Conservation (phyloP, 1,140 invertebrate genomes). For the Tetramorium parvispinum region DNA sequence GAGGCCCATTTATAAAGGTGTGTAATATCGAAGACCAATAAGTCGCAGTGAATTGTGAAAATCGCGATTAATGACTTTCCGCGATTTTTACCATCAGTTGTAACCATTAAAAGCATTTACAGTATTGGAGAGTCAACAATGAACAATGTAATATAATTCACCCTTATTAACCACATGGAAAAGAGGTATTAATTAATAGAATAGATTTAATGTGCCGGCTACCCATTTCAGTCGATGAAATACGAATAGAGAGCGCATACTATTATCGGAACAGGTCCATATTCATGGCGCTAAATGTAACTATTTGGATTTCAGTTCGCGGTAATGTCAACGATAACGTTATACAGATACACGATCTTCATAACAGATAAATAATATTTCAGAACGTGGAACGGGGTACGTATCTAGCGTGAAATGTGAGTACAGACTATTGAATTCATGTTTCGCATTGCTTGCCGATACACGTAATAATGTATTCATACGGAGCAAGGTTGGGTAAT, state of each 20-base stretch:
- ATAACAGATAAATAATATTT: conserved; percentile 52
- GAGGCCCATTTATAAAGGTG: neutral
- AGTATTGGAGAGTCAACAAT: neutral
- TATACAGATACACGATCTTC: conserved; percentile 14
- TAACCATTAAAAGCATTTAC: neutral
- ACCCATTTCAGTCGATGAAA: conserved; percentile 26
- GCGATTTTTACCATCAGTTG: neutral
- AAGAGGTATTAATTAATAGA: conserved; percentile 19
- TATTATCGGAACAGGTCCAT: conserved; percentile 32
- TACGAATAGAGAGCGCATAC: conserved; percentile 20
- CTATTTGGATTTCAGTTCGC: conserved; percentile 35
- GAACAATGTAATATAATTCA: neutral
- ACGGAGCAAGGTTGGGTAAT: conserved; percentile 34
- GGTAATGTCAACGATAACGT: conserved; percentile 56
- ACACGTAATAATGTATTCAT: conserved; percentile 46
- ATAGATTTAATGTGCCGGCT: conserved; percentile 20
- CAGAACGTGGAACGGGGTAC: neutral
- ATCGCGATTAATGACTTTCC: neutral
- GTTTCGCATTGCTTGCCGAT: conserved; percentile 46
- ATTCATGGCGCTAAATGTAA: conserved; percentile 43
- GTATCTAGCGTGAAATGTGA: conserved; percentile 48
- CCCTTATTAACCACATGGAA: conserved; percentile 22
- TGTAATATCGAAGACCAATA: neutral
- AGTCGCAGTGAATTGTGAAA: neutral
- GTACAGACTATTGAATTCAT: conserved; percentile 36